Conservation (phyloP, 2,888 invertebrate genomes). For the Zaprionus lineosus region DNA sequence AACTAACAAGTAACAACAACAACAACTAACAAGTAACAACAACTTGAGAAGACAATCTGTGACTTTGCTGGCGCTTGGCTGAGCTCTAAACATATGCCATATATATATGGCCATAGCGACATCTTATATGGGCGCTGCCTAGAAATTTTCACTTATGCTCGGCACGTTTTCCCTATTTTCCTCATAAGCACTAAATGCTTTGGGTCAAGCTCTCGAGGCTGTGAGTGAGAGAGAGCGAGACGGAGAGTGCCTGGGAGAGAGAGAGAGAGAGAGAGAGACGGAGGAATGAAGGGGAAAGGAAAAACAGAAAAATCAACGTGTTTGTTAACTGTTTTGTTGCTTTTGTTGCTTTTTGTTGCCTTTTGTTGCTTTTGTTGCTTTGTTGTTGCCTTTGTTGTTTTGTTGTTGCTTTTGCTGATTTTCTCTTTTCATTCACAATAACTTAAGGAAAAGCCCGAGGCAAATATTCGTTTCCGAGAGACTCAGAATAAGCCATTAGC, state of each 20-base stretch:
- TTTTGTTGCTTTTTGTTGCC: neutral
- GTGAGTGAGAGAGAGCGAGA: constrained; percentile 23
- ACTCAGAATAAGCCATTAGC: too few relatives aligned
- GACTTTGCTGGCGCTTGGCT: constrained; percentile 56
- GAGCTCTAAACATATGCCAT: too few relatives aligned
- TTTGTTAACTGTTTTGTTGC: neutral
- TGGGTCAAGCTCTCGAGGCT: constrained; percentile 63
- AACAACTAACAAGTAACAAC: constrained; percentile 8
- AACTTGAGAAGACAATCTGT: constrained; percentile 44
- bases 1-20: too few relatives aligned
- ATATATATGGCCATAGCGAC: constrained; percentile 62
- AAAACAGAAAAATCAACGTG: neutral
- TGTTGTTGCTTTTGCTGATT: too few relatives aligned
- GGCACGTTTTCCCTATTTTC: constrained; percentile 74
- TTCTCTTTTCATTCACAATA: too few relatives aligned
- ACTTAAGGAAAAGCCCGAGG: too few relatives aligned
- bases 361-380: too few relatives aligned
- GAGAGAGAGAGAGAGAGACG: neutral
- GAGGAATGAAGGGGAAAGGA: too few relatives aligned
- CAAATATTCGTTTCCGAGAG: too few relatives aligned
- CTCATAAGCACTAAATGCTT: constrained; percentile 61
- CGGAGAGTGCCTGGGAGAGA: neutral
- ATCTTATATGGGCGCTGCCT: constrained; percentile 60
- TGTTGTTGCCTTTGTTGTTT: too few relatives aligned
- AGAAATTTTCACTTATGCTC: constrained; percentile 73